Evolutionary conservation across 2,113 vertebrate species (phyloP), one percentile per base, ranked within the genome.

Genomic region (Zosterops japonicus): DNA sequence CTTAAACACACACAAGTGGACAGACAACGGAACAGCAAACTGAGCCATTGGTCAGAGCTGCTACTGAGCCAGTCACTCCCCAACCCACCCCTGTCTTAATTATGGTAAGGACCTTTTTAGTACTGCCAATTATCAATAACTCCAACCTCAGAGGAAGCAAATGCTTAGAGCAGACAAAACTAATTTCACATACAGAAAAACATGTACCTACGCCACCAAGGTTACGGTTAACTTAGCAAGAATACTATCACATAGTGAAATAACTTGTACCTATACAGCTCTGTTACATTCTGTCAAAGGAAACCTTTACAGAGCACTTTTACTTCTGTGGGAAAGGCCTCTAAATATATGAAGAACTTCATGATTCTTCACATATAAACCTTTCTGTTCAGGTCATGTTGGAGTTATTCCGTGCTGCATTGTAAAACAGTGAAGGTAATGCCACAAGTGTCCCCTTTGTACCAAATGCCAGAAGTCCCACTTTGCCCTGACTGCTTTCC

Each of bases 161-260:
- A 41, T 71, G 21, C 1, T 18, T 31, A 9, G 29, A 41, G 49
- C 16, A 53, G 8, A 23, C 15, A 71, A 70, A 70, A 70, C 7
- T 39, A 9, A 71, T 41, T 41, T 25, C 50, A 55, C 15, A 10
- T 10, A 33, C 20, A 24, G 49, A 33, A 53, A 18, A 53, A 24
- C 36, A 71, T 8, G 22, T 0, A 25, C 6, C 15, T 36, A 53
- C 1, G 0, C 4, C 6, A 31, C 4, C 36, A 41, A 24, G 2
- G 21, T 2, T 10, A 41, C 14, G 15, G 36, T 24, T 53, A 9
- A 31, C 36, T 8, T 4, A 24, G 28, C 21, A 41, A 53, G 28
- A 41, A 18, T 14, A 53, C 4, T 14, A 41, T 10, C 22, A 33
- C 50, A 53, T 33, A 24, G 3, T 18, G 8, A 33, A 11, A 31